A percentile compares a stretch with the other conserved stretches of the same genome.
phyloP scores from a whole-genome alignment of 2,797 vertebrate genomes.

The Pteropus rufus region DNA sequence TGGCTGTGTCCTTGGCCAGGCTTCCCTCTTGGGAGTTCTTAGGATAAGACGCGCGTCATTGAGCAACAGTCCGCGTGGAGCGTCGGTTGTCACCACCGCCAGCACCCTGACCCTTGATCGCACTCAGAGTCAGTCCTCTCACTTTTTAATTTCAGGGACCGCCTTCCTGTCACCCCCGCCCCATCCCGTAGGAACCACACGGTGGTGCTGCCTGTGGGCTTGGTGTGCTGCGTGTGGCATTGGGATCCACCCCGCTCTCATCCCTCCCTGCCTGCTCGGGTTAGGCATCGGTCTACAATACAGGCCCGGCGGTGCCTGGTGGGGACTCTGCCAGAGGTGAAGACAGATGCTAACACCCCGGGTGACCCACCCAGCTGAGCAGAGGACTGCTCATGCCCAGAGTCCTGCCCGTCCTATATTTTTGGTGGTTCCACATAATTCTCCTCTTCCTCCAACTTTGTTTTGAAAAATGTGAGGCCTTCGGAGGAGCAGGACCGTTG shows the following conservation, averaged over 20 bases:
- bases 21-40: background rate
- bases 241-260: background rate
- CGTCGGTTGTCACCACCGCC: accelerated
- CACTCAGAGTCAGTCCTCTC: background rate
- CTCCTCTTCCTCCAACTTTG: no score
- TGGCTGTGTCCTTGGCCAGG: background rate
- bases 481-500: background rate
- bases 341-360: background rate
- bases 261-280: background rate
- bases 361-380: background rate
- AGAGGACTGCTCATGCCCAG: background rate
- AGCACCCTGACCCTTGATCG: no score
- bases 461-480: background rate
- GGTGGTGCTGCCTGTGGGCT: background rate
- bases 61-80: background rate
- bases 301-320: background rate
- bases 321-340: background rate
- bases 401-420: background rate
- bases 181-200: background rate
- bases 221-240: accelerated
- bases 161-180: background rate
- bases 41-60: accelerated
- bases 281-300: background rate
- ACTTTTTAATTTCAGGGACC: background rate
- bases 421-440: background rate